Conservation (phyloP, 2,113 vertebrate genomes). For the Trematocara stigmaticum region DNA sequence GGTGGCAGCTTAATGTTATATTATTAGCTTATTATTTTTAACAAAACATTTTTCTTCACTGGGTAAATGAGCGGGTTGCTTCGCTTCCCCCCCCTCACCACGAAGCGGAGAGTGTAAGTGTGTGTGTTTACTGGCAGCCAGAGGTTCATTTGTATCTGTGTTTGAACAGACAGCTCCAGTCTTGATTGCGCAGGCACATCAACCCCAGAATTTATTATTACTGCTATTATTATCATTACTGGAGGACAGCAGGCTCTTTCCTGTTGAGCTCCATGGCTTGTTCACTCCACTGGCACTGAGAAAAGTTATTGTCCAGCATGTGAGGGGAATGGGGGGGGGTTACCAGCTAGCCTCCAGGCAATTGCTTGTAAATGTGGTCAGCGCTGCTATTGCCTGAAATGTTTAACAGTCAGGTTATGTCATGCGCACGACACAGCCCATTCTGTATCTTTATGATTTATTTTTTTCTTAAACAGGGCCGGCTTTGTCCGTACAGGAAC, state of each 20-base stretch:
- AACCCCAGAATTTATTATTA: neutral
- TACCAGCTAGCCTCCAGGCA: neutral
- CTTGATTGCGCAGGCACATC: neutral
- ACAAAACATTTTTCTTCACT: conserved; percentile 11
- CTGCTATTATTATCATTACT: neutral
- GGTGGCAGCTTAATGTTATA: conserved; percentile 3
- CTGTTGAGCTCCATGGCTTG: neutral
- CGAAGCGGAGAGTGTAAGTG: neutral
- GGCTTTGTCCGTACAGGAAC: neutral
- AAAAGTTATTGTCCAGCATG: neutral
- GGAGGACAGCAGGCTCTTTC: neutral
- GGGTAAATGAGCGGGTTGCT: neutral
- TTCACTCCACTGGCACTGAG: neutral
- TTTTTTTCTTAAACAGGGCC: neutral
- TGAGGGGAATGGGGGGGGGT: neutral
- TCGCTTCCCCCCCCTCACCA: neutral
- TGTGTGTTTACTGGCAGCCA: neutral
- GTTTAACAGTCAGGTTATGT: neutral
- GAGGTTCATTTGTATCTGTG: conserved; percentile 11
- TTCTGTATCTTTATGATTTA: neutral
- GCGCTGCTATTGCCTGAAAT: neutral
- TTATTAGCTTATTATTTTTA: conserved; percentile 15
- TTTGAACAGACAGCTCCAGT: conserved; percentile 31
- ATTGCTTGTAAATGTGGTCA: neutral
- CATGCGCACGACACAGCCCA: neutral